phyloP scores from a whole-genome alignment of 2,888 invertebrate genomes.

The Tinea semifulvella region DNA sequence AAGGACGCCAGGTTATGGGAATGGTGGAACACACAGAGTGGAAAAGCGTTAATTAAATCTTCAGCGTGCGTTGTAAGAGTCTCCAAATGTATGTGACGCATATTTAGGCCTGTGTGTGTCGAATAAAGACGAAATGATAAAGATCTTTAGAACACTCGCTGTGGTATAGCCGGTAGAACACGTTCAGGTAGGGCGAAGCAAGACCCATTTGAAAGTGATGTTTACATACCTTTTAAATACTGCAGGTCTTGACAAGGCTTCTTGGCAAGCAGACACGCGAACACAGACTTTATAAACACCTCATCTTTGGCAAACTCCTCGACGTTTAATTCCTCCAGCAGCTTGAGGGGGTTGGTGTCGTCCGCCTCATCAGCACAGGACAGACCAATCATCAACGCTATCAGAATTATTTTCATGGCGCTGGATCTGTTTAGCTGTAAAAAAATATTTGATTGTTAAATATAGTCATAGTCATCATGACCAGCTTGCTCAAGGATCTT shows the following conservation, averaged over 20 bases:
- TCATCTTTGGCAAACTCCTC: conserved; percentile 26
- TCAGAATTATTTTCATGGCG: conserved; percentile 1
- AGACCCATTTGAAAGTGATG: conserved; percentile 22
- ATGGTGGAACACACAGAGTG: no score
- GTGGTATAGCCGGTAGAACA: no score
- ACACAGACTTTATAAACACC: conserved; percentile 21
- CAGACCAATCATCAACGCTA: conserved; percentile 9
- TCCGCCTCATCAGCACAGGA: background rate
- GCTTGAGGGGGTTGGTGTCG: background rate
- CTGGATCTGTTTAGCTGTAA: no score
- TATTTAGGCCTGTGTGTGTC: no score
- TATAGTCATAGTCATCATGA: background rate
- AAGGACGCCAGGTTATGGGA: no score
- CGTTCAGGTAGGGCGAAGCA: no score
- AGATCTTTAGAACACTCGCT: no score
- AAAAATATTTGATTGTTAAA: background rate
- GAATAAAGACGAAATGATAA: no score
- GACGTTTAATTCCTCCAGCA: conserved; percentile 15
- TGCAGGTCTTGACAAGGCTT: conserved; percentile 25
- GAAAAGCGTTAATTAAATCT: no score
- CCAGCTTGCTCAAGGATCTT: no score
- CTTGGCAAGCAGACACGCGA: conserved; percentile 30
- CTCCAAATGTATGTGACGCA: no score
- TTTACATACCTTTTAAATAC: conserved; percentile 24
- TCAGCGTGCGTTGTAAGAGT: no score